Percentiles rank a stretch among this genome's conserved stretches.
Conservation (phyloP, 2,113 vertebrate genomes). For the Indicator indicator region DNA sequence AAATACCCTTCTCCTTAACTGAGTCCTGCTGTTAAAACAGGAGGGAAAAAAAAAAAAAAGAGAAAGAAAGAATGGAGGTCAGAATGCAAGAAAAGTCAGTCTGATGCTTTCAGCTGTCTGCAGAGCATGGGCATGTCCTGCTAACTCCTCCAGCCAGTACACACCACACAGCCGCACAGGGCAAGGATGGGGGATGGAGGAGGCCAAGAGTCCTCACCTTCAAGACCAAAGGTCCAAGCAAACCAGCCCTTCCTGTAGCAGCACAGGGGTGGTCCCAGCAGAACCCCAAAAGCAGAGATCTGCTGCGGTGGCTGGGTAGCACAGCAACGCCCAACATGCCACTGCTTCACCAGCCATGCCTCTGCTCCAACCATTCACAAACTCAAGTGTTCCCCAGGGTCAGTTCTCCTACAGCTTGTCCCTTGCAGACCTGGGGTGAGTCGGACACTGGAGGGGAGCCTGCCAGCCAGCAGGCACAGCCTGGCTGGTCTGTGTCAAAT, state of each 20-base stretch:
- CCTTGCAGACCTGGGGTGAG: fast-evolving
- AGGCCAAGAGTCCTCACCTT: neutral
- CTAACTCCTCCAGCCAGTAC: fast-evolving
- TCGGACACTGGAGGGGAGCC: fast-evolving
- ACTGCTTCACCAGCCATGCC: fast-evolving
- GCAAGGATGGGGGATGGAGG: neutral
- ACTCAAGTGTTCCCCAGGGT: neutral
- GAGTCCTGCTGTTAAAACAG: neutral
- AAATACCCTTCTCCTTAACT: neutral
- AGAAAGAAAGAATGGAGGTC: too few relatives aligned
- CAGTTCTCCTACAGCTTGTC: fast-evolving
- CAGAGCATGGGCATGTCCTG: neutral
- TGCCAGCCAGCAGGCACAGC: neutral
- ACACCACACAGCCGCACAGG: fast-evolving
- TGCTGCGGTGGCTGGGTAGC: neutral
- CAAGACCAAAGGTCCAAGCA: neutral
- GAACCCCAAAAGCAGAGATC: neutral
- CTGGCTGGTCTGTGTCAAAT: neutral
- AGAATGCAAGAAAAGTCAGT: neutral
- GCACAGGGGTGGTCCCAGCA: fast-evolving
- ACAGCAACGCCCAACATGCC: too few relatives aligned
- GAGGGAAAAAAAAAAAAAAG: neutral
- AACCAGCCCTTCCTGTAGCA: fast-evolving
- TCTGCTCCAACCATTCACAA: neutral
- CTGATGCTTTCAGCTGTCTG: neutral